Evolutionary conservation across 1,140 invertebrate species (phyloP).

Genomic region (Daktulosphaira vitifoliae): DNA sequence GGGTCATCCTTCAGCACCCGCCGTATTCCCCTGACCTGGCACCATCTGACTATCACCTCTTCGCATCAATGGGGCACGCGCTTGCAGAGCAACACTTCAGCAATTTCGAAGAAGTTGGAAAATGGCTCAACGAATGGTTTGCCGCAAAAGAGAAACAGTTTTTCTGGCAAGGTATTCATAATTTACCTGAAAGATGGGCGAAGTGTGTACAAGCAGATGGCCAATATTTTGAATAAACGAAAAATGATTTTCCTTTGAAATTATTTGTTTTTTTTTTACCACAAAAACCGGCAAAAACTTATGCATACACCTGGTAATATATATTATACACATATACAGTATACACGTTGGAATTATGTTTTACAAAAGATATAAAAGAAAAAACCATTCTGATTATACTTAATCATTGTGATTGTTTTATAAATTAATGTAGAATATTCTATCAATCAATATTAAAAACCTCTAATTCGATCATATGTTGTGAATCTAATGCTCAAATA

Average conservation of each 20-base stretch:
- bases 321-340: too few species aligned
- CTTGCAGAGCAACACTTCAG: conserved; percentile 31
- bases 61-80: too few species aligned
- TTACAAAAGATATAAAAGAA: too few species aligned
- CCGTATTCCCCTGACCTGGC: conserved; percentile 5
- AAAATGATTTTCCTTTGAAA: not conserved
- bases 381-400: too few species aligned
- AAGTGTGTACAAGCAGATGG: conserved; percentile 31
- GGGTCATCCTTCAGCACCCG: not conserved
- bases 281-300: not conserved
- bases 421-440: too few species aligned
- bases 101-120: conserved; percentile 27
- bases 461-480: too few species aligned
- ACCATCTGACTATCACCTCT: too few species aligned
- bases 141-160: conserved; percentile 22
- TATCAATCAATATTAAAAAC: too few species aligned
- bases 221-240: conserved; percentile 31
- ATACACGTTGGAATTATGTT: too few species aligned
- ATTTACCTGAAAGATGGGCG: conserved; percentile 32
- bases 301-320: conserved; percentile 1
- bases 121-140: conserved; percentile 33
- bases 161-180: conserved; percentile 31
- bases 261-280: not conserved
- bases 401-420: too few species aligned
- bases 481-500: too few species aligned